Evolutionary conservation across 2,797 vertebrate genomes (phyloP).

Genomic region (Lepus townsendii): DNA sequence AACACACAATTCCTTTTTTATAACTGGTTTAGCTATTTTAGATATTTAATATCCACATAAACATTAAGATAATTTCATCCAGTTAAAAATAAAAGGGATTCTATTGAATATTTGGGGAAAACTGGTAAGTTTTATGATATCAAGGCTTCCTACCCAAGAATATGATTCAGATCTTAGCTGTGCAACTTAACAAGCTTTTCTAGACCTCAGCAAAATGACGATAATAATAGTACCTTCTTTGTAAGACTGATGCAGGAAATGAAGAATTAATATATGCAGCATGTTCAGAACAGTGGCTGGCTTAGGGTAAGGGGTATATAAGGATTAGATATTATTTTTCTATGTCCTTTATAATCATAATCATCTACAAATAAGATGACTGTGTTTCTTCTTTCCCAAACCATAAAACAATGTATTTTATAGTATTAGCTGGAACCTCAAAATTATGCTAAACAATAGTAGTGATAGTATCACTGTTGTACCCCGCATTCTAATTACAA

Average conservation of each 20-base stretch:
- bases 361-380: not conserved
- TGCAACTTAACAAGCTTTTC: not conserved
- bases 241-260: not conserved
- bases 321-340: not conserved
- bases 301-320: not conserved
- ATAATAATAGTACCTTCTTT: not conserved
- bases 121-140: not conserved
- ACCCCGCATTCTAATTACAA: not conserved
- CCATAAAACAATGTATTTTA: not conserved
- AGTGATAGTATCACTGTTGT: not conserved
- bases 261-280: not conserved
- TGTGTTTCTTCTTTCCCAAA: not conserved
- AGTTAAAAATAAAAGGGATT: constrained; percentile 11
- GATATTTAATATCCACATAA: not conserved
- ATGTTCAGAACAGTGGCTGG: not conserved
- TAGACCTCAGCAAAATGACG: not conserved
- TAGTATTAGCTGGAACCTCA: not conserved
- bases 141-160: not conserved
- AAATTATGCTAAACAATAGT: not conserved
- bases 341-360: not conserved
- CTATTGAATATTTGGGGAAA: not conserved
- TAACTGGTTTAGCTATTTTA: not conserved
- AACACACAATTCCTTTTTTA: not conserved
- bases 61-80: not conserved
- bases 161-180: not conserved